A percentile compares a stretch with the other conserved stretches of the same genome.
These are phyloP conservation scores for Anhinga rufa DNA, from an alignment of 2,113 vertebrate species.

Conservation along the genomic window DNA sequence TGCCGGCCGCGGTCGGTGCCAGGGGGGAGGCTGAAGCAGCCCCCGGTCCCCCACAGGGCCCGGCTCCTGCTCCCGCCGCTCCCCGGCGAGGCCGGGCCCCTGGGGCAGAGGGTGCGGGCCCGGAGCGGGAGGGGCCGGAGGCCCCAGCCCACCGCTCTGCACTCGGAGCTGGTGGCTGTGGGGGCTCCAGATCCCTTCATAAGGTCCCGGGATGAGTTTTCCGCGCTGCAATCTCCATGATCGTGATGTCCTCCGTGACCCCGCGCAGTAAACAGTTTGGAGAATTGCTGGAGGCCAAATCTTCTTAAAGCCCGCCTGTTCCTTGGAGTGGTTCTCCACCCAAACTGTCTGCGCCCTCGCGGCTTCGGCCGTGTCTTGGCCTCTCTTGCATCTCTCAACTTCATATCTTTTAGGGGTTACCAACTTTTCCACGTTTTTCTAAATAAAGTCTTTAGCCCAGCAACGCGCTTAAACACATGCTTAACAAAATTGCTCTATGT, in stretches of 20 bases:
- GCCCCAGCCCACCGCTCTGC: background rate
- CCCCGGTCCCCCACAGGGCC: too few relatives aligned
- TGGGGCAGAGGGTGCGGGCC: too few relatives aligned
- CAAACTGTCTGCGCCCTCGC: background rate
- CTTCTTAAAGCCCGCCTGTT: rapidly evolving
- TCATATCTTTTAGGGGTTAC: background rate
- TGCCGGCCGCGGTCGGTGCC: too few relatives aligned
- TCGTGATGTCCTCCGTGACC: background rate
- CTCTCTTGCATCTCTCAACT: background rate
- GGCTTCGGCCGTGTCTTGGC: background rate
- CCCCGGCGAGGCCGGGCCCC: too few relatives aligned
- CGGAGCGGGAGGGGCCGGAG: background rate
- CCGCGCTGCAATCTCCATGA: rapidly evolving
- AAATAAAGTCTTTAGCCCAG: background rate
- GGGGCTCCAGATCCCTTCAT: background rate
- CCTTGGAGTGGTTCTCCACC: background rate
- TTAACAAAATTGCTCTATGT: background rate
- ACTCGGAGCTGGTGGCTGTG: rapidly evolving
- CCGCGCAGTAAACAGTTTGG: background rate
- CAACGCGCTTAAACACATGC: background rate
- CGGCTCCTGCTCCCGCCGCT: too few relatives aligned
- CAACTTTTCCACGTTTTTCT: background rate
- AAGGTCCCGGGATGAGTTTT: background rate
- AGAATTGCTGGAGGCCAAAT: background rate
- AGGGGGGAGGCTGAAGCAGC: too few relatives aligned